Evolutionary conservation across 2,113 vertebrate genomes (phyloP).

Genomic region (Ardeotis arabs): DNA sequence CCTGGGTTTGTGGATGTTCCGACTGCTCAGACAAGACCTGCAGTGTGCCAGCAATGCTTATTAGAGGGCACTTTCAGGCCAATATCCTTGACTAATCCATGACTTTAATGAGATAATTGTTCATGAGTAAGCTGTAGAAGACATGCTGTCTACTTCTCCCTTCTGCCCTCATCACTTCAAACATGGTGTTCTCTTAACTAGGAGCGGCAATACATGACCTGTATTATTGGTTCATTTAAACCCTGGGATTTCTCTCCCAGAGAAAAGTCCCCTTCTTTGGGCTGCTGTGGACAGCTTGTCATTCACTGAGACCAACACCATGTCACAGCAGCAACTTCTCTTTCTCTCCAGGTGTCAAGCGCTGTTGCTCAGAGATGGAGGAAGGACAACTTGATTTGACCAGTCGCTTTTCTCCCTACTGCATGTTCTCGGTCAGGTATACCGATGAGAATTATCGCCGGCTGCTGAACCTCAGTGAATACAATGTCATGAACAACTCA

Average conservation of each 20-base stretch:
- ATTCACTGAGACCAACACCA: not conserved
- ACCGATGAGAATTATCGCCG: constrained; percentile 67
- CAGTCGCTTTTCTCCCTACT: constrained; percentile 68
- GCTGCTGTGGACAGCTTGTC: not conserved
- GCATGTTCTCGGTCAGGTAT: constrained; percentile 75
- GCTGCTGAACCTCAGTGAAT: constrained; percentile 76
- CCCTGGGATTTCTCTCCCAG: not conserved
- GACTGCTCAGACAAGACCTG: not conserved
- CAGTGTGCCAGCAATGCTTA: not conserved
- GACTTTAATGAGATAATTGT: not conserved
- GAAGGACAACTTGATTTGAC: constrained; percentile 73
- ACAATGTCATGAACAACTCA: constrained; percentile 79
- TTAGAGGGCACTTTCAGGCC: not conserved
- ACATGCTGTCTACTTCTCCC: not conserved
- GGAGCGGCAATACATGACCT: rapidly evolving
- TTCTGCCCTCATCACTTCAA: not conserved
- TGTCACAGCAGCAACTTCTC: not conserved
- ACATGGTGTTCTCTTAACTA: not conserved
- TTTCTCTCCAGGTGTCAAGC: constrained; percentile 70
- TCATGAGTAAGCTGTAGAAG: not conserved
- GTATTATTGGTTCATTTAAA: not conserved
- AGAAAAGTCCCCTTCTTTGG: not conserved
- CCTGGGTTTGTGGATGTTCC: not conserved
- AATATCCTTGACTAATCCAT: not conserved
- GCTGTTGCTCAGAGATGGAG: constrained; percentile 74